Base-by-base conservation (phyloP, 2,797 vertebrate genomes). In the Malurus leucopterus region DNA sequence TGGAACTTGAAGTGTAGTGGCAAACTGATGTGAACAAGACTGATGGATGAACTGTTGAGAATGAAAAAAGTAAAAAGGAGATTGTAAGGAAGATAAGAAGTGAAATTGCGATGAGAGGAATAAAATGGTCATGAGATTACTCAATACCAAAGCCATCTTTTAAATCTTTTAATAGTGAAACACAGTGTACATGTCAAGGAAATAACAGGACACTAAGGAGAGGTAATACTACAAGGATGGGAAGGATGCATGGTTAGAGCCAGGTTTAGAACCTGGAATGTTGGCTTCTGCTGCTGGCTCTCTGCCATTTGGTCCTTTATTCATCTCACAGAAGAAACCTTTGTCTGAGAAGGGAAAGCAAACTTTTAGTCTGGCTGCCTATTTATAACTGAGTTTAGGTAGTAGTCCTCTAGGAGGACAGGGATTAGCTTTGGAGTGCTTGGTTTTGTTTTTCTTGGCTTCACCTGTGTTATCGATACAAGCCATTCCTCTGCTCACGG, bases 361-460 rank as follows among this genome's bases (percentile, higher is more conserved):
- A 68, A 27, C 26, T 64, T 21, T 20, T 70, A 17, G 30, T 63
- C 41, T 91, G 44, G 9, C 44, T 85, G n/a, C 16, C 23, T 80
- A 2, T 36, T 86, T 85, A 11, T 74, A 77, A 68, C 38, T 38
- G 13, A 55, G 15, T 89, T 83, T 69, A 68, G 55, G 44, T 86
- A 51, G 26, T 65, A 75, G 24, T 86, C n/a, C 20, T 81, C 22
- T 73, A 59, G 27, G 36, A 86, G 30, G 43, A 40, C 12, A 26
- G 68, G 20, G 20, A 78, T 86, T 72, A 67, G 16, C 36, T 70
- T 65, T 82, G 6, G 51, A 38, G 17, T 44, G 76, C 8, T 74
- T 94, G 30, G 11, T 53, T 89, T 73, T 84, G 36, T 80, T 91
- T 91, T 87, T 87, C 7, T 65, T 85, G 46, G 22, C 64, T 84